Evolutionary conservation across 2,797 vertebrate species (phyloP).

Genomic region (Rhadinocentrus ornatus): DNA sequence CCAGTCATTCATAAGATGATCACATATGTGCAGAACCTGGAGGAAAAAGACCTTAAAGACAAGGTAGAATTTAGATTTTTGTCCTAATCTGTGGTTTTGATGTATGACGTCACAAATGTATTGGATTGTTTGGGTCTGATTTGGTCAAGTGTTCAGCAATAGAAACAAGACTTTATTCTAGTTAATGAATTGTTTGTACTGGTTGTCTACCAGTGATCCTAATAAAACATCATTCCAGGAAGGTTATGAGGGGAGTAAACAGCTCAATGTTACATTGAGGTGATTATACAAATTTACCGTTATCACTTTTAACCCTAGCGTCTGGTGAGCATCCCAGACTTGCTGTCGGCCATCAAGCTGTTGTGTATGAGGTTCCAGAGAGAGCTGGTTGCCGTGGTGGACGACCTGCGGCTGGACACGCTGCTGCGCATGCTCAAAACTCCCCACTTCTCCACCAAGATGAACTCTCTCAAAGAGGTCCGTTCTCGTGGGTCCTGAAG

Average conservation of each 20-base stretch:
- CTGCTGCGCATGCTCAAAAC: conserved; percentile 98
- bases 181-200: background rate
- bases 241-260: background rate
- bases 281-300: background rate
- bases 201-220: no score
- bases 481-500: conserved; percentile 32
- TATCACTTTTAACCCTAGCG: conserved; percentile 77
- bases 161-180: background rate
- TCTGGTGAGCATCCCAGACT: conserved; percentile 97
- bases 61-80: conserved; percentile 84
- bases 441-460: conserved; percentile 98
- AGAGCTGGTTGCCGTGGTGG: conserved; percentile 92
- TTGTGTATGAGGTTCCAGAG: conserved; percentile 98
- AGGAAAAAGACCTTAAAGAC: conserved; percentile 99
- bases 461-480: conserved; percentile 99
- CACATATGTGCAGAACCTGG: conserved; percentile 96
- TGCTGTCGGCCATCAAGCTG: conserved; percentile 97
- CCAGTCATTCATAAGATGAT: conserved; percentile 98
- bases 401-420: conserved; percentile 95
- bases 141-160: background rate
- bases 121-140: background rate
- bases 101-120: background rate
- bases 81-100: background rate
- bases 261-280: background rate
- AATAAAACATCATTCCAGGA: background rate